Base-by-base conservation (phyloP, 2,888 invertebrate genomes). In the Portevinia maculata region DNA sequence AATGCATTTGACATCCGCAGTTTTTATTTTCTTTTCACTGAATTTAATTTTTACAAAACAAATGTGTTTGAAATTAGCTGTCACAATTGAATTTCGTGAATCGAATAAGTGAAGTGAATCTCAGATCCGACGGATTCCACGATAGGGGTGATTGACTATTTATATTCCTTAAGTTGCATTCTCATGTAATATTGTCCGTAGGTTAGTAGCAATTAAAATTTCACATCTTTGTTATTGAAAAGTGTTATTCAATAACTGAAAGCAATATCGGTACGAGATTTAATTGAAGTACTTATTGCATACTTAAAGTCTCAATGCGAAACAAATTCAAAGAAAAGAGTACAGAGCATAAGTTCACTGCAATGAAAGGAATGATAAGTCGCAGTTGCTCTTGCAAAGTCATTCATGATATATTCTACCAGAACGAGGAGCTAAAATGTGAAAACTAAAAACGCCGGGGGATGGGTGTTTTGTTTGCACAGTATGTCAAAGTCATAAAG, bases 241-340 rank as follows among this genome's bases (percentile, higher is more conserved):
- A n/a, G n/a, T n/a, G n/a, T n/a, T n/a, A n/a, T n/a, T n/a, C 57
- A 65, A 59, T 0, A 39, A 67, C n/a, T 41, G 32, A 53, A 34
- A 52, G 28, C 30, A 39, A 11, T 39, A 39, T 57, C 28, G 24
- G 28, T 53, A 52, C 30, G 52, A 30, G 30, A 6, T 21, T 39
- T 41, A 53, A 39, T 55, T 64, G 46, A 8, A 57, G 50, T 71
- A 24, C 60, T 55, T 64, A 39, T 78, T 34, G 30, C 32, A 64
- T 15, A 28, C n/a, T 32, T 34, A 24, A 30, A 30, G 32, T 67
- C 21, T 19, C 19, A 59, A 67, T 57, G 75, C 17, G 44, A 44
- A 41, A 53, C 24, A 21, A 64, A 15, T 37, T 24, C 37, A 50
- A 64, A 21, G 24, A 64, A 41, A 19, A 9, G 9, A 21, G 8